Base-by-base conservation (phyloP, 2,797 vertebrate species). In the Phrynocephalus forsythii region DNA sequence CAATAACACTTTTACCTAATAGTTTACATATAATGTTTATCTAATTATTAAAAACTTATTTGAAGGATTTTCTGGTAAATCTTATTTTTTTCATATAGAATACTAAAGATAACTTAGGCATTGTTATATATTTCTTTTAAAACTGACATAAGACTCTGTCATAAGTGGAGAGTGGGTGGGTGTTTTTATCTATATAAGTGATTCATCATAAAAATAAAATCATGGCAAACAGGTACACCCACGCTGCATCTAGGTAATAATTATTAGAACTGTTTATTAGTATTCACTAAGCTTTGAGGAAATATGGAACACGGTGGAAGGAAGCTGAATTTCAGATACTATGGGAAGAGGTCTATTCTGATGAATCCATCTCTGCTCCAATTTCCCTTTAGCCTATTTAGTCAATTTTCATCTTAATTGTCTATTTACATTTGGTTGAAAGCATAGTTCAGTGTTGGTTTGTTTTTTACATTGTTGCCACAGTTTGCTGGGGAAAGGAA, bases 391-490 rank as follows among this genome's bases (percentile, higher is more conserved):
- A 56, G 52, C 52, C 5, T 56, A 56, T 56, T 22, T 84, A n/a
- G n/a, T n/a, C n/a, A n/a, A n/a, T n/a, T 91, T 89, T 88, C 28
- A 22, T 56, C 6, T 77, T 63, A 88, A 22, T 79, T 89, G 93
- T 87, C 75, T 69, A 15, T 88, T 91, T 79, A 20, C 15, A 86
- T 89, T 93, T 86, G 79, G 66, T 38, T 79, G 30, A 85, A 1
- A 60, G 24, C 18, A 80, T 6, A 76, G 3, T 77, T 85, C 28
- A 88, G 1, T 50, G 33, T 0, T 84, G 44, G n/a, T 7, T 67
- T 69, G 30, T 63, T 86, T 78, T 92, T 93, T 91, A 89, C 88
- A 66, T 79, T 92, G 2, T 72, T 89, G 90, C 79, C 86, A 72
- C 66, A 78, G 7, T 83, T 78, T 82, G 15, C 67, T 91, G 30